Evolutionary conservation across 2,797 vertebrate species (phyloP), one percentile per base, ranked within the genome.

Genomic region (Platyrinchus mystaceus): DNA sequence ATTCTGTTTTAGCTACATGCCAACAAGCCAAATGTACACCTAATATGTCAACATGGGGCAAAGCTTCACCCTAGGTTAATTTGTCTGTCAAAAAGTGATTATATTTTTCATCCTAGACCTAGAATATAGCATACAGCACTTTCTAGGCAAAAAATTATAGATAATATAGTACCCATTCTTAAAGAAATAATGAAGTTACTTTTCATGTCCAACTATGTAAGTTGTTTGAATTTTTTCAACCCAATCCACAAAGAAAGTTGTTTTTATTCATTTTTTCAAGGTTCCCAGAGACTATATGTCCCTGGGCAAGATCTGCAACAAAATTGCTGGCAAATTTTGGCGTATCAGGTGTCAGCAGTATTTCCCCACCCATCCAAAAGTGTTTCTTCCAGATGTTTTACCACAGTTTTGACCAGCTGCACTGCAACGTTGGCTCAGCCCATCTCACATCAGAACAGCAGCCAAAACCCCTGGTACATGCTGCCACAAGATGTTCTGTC

Each of bases 381-480:
- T 12, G 43, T 37, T 1, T 1, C 44, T 84, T 78, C 41, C 80
- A 84, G 50, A 13, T 3, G 2, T 68, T 79, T 81, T 58, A 30
- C 44, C 3, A 1, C 2, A 3, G 50, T 26, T 79, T 47, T 41
- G 56, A 58, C 18, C 34, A 84, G 44, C 22, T 17, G 66, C 23
- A 4, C 55, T 9, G 41, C 34, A 36, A 14, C 7, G 36, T 36
- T 1, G 0, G 23, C 12, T 27, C 39, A 34, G 69, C 37, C 44
- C 39, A 18, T n/a, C 66, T 47, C 53, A 8, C 14, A n/a, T 56
- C 49, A 36, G 62, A 80, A 44, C 23, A 53, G 34, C 70, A 46
- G 43, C 10, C 73, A 50, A 28, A 69, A 53, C 22, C 43, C 9
- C 15, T 36, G 39, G 14, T 14, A 34, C 19, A 0, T 3, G 1